phyloP scores from a whole-genome alignment of 2,113 vertebrate genomes.

The Callipepla squamata region DNA sequence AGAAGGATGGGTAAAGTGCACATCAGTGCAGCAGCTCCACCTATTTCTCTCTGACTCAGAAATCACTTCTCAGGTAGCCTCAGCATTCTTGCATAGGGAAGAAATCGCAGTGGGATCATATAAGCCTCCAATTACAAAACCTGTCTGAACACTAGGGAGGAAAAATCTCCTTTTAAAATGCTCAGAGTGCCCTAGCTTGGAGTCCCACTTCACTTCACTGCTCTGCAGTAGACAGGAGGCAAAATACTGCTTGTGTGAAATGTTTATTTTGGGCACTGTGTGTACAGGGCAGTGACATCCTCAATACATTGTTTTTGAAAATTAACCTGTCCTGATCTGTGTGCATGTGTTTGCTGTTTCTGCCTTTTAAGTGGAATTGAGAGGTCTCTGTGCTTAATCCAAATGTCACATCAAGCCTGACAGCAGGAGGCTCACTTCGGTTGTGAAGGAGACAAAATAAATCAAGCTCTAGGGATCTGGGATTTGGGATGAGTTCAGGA shows the following conservation, averaged over 20 bases:
- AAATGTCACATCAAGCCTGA: background rate
- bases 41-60: background rate
- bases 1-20: slow-evolving; percentile 6
- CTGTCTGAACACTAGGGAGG: background rate
- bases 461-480: background rate
- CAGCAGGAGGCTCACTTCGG: background rate
- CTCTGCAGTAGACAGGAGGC: background rate
- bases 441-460: background rate
- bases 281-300: background rate
- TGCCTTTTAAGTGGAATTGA: background rate
- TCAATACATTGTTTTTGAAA: background rate
- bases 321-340: background rate
- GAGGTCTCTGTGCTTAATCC: background rate
- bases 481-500: background rate
- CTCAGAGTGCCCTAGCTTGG: background rate
- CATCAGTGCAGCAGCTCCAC: background rate
- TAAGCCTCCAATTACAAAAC: slow-evolving; percentile 3
- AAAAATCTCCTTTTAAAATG: slow-evolving; percentile 7
- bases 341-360: background rate
- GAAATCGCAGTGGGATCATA: slow-evolving; percentile 36
- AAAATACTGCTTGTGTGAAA: background rate
- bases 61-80: slow-evolving; percentile 17
- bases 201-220: background rate
- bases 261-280: background rate
- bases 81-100: background rate